Evolutionary conservation across 2,113 vertebrate species (phyloP).

Genomic region (Hippocampus guttulatus): DNA sequence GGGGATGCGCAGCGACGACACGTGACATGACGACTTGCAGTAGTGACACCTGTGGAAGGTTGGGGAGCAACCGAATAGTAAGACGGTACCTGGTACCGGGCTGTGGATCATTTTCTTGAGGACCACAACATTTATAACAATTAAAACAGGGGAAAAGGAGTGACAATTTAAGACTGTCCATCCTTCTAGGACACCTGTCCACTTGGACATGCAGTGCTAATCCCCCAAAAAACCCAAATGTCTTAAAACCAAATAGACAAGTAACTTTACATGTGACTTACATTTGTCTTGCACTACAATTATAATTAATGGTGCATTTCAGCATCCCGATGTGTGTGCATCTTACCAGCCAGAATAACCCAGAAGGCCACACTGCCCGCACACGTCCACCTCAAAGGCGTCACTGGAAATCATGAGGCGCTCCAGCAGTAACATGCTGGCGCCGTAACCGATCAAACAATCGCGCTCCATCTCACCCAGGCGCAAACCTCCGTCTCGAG

Average conservation of each 20-base stretch:
- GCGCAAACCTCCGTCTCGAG: slow-evolving; percentile 92
- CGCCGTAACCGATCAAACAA: slow-evolving; percentile 96
- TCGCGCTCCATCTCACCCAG: slow-evolving; percentile 98
- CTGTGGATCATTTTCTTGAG: no score
- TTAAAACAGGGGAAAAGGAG: no score
- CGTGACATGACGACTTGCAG: slow-evolving; percentile 94
- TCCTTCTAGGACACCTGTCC: no score
- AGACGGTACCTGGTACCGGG: not conserved
- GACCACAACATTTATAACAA: no score
- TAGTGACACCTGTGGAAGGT: slow-evolving; percentile 86
- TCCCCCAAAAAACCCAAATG: no score
- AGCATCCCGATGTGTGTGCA: no score
- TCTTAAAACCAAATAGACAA: no score
- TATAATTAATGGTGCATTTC: no score
- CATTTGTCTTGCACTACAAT: no score
- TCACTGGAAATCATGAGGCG: slow-evolving; percentile 99
- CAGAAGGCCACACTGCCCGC: slow-evolving; percentile 91
- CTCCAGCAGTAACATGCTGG: slow-evolving; percentile 94
- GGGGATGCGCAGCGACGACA: slow-evolving; percentile 92
- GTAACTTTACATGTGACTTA: no score
- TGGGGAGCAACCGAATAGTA: slow-evolving; percentile 2
- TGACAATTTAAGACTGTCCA: no score
- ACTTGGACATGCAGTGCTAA: no score
- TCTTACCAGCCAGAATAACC: slow-evolving; percentile 96
- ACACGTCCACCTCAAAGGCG: slow-evolving; percentile 97